A percentile compares a stretch with the other conserved stretches of the same genome.
phyloP scores from a whole-genome alignment of 2,113 vertebrate species.

The Fregata magnificens region DNA sequence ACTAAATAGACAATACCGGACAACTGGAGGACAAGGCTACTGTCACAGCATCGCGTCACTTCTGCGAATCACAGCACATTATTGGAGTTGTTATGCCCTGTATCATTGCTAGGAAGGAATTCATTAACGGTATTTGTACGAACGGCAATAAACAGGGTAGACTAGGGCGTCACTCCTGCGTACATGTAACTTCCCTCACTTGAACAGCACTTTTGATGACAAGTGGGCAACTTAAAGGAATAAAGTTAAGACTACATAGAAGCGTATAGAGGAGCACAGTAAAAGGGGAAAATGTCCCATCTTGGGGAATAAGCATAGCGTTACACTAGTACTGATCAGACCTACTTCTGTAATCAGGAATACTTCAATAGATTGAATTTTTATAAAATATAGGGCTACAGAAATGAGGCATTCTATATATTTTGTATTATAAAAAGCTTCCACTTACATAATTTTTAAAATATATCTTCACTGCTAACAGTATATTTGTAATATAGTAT shows the following conservation, averaged over 20 bases:
- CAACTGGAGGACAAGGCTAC: neutral
- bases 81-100: neutral
- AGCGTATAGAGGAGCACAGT: neutral
- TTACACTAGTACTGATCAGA: neutral
- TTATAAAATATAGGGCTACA: constrained; percentile 59
- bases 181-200: neutral
- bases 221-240: neutral
- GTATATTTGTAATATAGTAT: constrained; percentile 12
- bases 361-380: neutral
- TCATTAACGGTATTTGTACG: neutral
- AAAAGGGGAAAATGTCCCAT: neutral
- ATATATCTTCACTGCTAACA: constrained; percentile 44
- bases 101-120: neutral
- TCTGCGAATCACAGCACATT: neutral
- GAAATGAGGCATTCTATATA: constrained; percentile 13
- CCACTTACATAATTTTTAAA: neutral
- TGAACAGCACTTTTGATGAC: neutral
- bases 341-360: neutral
- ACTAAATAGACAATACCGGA: neutral
- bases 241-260: neutral
- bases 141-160: neutral
- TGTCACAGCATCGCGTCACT: neutral
- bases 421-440: constrained; percentile 30
- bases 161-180: neutral
- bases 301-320: neutral